Conservation (phyloP, 2,797 vertebrate genomes). For the Gallinago nigripennis region DNA sequence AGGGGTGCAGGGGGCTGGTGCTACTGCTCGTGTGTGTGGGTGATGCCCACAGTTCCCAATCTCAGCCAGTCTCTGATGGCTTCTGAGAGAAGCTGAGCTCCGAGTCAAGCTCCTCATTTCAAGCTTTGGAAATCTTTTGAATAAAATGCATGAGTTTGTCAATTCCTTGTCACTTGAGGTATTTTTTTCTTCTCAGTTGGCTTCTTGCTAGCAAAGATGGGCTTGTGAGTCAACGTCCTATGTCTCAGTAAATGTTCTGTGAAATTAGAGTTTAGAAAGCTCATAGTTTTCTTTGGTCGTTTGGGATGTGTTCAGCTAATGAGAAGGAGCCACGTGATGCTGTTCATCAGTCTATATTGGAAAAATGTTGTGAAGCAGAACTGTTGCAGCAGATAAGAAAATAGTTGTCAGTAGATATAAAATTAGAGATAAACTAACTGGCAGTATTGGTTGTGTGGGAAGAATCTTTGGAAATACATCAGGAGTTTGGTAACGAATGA, state of each 20-base stretch:
- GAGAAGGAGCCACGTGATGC: not conserved
- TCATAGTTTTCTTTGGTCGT: not conserved
- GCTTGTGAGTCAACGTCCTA: not conserved
- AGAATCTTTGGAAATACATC: not conserved
- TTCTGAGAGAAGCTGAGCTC: not conserved
- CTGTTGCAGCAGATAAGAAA: not conserved
- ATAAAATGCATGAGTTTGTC: not conserved
- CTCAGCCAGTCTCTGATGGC: no score
- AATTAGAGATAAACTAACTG: not conserved
- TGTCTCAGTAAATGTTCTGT: constrained; percentile 17
- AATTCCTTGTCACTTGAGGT: not conserved
- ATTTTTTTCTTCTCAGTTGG: not conserved
- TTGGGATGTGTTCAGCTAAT: not conserved
- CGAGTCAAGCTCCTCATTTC: not conserved
- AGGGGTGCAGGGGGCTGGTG: fast-evolving
- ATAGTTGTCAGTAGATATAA: not conserved
- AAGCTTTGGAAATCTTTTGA: not conserved
- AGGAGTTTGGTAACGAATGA: not conserved
- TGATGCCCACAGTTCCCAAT: not conserved
- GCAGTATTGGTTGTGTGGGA: not conserved
- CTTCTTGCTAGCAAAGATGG: not conserved
- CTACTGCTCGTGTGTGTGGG: no score
- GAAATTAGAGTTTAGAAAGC: not conserved
- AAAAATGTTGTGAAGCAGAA: not conserved
- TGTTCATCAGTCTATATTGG: not conserved